Conservation (phyloP, 2,797 vertebrate species). For the Trematomus bernacchii region DNA sequence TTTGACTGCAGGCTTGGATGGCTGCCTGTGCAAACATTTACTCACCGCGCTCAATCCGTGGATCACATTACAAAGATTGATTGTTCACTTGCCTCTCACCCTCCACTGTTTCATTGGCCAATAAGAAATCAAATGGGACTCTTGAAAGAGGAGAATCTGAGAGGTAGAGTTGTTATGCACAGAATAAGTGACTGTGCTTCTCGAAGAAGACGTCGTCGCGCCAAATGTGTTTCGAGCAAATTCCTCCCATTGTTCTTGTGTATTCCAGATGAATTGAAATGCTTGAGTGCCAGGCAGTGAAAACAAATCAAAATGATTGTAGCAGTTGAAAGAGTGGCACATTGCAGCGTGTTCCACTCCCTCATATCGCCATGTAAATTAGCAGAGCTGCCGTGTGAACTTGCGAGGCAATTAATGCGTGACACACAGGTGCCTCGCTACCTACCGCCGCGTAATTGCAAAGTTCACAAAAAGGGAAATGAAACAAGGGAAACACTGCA, state of each 20-base stretch:
- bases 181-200: conserved; percentile 70
- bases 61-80: conserved; percentile 87
- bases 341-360: conserved; percentile 31
- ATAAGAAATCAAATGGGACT: conserved; percentile 83
- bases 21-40: conserved; percentile 87
- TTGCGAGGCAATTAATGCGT: conserved; percentile 70
- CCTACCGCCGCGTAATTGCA: conserved; percentile 57
- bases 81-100: conserved; percentile 85
- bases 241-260: conserved; percentile 72
- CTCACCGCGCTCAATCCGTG: conserved; percentile 80
- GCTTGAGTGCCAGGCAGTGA: conserved; percentile 59
- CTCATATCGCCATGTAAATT: conserved; percentile 60
- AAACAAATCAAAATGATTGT: conserved; percentile 74
- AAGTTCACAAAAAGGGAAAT: conserved; percentile 74
- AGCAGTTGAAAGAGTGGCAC: conserved; percentile 69
- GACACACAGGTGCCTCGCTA: conserved; percentile 56
- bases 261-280: conserved; percentile 68
- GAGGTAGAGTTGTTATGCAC: conserved; percentile 74
- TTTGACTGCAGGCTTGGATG: conserved; percentile 85
- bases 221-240: conserved; percentile 55
- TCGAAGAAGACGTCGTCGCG: conserved; percentile 47
- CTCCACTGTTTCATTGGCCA: conserved; percentile 84
- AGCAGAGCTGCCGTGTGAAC: conserved; percentile 58
- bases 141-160: conserved; percentile 76
- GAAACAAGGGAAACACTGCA: conserved; percentile 59